Base-by-base conservation (phyloP, 2,888 invertebrate species). In the Isoperla grammatica region DNA sequence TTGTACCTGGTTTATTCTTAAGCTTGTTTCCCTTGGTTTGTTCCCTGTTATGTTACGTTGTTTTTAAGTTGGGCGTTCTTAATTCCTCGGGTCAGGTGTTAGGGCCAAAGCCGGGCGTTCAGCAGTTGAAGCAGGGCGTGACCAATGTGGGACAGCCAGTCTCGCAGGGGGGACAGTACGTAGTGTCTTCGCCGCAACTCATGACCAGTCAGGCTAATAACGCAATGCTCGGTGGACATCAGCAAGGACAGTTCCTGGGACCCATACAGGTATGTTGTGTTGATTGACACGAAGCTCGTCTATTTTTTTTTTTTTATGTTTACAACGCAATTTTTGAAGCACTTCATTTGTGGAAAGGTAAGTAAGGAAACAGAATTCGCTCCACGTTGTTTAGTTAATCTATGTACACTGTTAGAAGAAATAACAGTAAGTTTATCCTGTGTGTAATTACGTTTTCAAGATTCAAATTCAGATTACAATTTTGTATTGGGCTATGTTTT, bases 191-290 rank as follows among this genome's bases (percentile, higher is more conserved):
- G 71, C 76, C 67, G 68, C 72, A 60, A 79, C 82, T 60, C 80
- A 82, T 63, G 80, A 86, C 65, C 5, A 68, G 68, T 11, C 69
- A 69, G 63, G 67, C 69, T 13, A 85, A 85, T 49, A 63, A 67
- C 29, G 63, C 64, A 69, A 84, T 86, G 1, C 82, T 88, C 76
- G 76, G 84, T 23, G 79, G 81, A 12, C 60, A 55, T 40, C 66
- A 67, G 35, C 84, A 83, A 59, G 82, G 87, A 2, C 88, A 88
- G 74, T 83, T 88, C 67, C 83, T 88, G 65, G 85, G 84, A 69
- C 86, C 86, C 0, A 71, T 88, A 64, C 87, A 87, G 77, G 84
- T 83, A 72, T 70, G 68, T 61, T 48, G 60, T 17, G 5, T 11
- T n/a, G n/a, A n/a, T n/a, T n/a, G n/a, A n/a, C n/a, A n/a, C n/a